These are phyloP conservation scores for Platypus cylindrus DNA, from an alignment of 2,888 invertebrate genomes.

Conservation along the genomic window DNA sequence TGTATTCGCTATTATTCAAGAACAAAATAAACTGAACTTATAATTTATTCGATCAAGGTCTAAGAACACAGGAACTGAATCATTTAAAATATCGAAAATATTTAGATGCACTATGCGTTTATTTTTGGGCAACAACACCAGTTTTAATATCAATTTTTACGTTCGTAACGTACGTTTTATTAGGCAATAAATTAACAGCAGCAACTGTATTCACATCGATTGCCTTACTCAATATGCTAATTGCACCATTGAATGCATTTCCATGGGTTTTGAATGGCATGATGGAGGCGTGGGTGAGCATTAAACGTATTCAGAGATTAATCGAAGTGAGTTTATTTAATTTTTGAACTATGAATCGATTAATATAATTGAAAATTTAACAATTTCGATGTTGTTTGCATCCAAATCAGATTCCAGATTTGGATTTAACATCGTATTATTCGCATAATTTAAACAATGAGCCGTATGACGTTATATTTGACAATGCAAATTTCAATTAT, in stretches of 20 bases:
- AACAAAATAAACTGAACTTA: not conserved
- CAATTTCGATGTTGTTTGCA: not conserved
- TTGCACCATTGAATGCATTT: constrained; percentile 90
- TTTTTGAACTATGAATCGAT: not conserved
- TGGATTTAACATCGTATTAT: constrained; percentile 52
- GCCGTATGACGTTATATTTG: constrained; percentile 41
- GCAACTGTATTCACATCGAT: constrained; percentile 90
- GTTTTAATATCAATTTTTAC: constrained; percentile 78
- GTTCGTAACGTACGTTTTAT: constrained; percentile 63
- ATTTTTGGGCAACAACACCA: constrained; percentile 97
- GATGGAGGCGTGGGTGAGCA: constrained; percentile 90
- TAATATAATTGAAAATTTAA: constrained; percentile 2
- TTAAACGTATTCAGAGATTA: constrained; percentile 74
- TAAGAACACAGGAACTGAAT: constrained; percentile 57
- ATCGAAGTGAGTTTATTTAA: constrained; percentile 47
- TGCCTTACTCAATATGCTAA: constrained; percentile 90
- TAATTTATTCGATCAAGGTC: constrained; percentile 41
- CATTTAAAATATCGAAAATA: constrained; percentile 82
- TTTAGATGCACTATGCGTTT: constrained; percentile 93
- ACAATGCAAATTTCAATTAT: constrained; percentile 50
- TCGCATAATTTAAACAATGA: constrained; percentile 27
- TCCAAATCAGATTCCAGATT: constrained; percentile 42
- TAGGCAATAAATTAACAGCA: constrained; percentile 70
- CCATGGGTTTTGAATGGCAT: constrained; percentile 97
- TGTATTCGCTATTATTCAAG: too few species aligned